phyloP scores from a whole-genome alignment of 2,888 invertebrate genomes.

The Ceraclea dissimilis region DNA sequence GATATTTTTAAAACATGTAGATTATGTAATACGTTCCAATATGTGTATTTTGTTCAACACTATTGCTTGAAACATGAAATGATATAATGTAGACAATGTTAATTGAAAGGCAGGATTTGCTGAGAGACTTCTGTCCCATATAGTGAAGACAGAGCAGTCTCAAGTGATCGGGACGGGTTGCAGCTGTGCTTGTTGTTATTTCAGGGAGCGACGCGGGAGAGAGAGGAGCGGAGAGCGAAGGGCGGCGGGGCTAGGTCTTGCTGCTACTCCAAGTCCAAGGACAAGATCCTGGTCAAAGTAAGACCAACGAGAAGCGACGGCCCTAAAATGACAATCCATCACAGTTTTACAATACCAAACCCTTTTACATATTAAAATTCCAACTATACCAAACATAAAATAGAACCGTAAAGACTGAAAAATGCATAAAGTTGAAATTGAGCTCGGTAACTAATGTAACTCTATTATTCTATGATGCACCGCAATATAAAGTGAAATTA shows the following conservation, averaged over 20 bases:
- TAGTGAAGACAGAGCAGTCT: not conserved
- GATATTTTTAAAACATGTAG: no score
- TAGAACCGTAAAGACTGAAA: no score
- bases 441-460: no score
- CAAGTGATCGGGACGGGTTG: slow-evolving; percentile 28
- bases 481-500: no score
- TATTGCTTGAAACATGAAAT: no score
- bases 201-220: slow-evolving; percentile 42
- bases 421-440: no score
- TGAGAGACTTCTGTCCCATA: not conserved
- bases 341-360: slow-evolving; percentile 14
- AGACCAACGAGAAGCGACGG: slow-evolving; percentile 25
- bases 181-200: slow-evolving; percentile 49
- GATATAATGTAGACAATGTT: no score
- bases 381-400: no score
- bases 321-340: slow-evolving; percentile 21
- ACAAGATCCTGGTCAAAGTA: slow-evolving; percentile 44
- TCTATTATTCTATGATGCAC: no score
- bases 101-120: not conserved
- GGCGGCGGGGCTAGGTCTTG: slow-evolving; percentile 31
- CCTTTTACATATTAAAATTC: no score
- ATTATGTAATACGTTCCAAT: no score
- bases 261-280: slow-evolving; percentile 32
- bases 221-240: slow-evolving; percentile 30
- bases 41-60: no score